Evolutionary conservation across 2,888 invertebrate genomes (phyloP).

Genomic region (Apeira syringaria): DNA sequence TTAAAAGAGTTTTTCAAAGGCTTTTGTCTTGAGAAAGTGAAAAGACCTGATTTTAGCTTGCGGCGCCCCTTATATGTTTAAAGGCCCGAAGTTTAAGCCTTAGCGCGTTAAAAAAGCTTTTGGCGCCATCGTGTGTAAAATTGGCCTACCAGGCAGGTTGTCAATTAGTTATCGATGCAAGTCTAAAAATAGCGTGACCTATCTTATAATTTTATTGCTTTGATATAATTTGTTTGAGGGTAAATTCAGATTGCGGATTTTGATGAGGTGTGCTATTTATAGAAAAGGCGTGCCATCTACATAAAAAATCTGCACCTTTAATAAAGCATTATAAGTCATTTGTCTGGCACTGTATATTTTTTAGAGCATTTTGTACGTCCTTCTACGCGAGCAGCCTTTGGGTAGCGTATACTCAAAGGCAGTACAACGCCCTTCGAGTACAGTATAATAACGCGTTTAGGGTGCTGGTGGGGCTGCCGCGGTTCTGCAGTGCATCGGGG

Average conservation of each 20-base stretch:
- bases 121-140: slow-evolving; percentile 9
- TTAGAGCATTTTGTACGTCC: too few species aligned
- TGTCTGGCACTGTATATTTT: too few species aligned
- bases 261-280: too few species aligned
- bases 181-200: slow-evolving; percentile 28
- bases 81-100: slow-evolving; percentile 35
- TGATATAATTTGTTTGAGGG: slow-evolving; percentile 12
- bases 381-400: too few species aligned
- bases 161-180: slow-evolving; percentile 19
- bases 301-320: too few species aligned
- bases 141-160: slow-evolving; percentile 19
- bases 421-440: too few species aligned
- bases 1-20: slow-evolving; percentile 65
- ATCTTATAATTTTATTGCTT: slow-evolving; percentile 19
- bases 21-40: slow-evolving; percentile 70
- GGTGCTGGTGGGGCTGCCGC: too few species aligned
- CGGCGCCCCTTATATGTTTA: slow-evolving; percentile 49
- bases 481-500: too few species aligned
- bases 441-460: too few species aligned
- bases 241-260: slow-evolving; percentile 1
- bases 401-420: too few species aligned
- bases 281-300: too few species aligned
- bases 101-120: slow-evolving; percentile 24
- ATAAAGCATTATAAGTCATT: too few species aligned
- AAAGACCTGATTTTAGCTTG: slow-evolving; percentile 61